These are phyloP conservation scores for Ferdinandea cuprea DNA, from an alignment of 2,888 invertebrate species.

Conservation along the genomic window DNA sequence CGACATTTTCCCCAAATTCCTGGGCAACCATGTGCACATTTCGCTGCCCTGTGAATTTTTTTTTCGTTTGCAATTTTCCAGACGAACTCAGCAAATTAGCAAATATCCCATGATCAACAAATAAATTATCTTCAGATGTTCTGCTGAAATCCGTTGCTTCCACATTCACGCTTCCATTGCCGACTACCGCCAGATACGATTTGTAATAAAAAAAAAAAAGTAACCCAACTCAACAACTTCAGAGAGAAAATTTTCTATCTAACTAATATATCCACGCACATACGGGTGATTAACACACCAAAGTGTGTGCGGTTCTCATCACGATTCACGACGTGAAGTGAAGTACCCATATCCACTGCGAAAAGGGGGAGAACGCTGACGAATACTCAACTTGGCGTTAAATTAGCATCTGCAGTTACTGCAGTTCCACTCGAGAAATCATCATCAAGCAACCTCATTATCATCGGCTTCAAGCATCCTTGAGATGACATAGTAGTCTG, in stretches of 20 bases:
- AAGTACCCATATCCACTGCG: slow-evolving; percentile 34
- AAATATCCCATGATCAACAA: slow-evolving; percentile 65
- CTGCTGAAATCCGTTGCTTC: slow-evolving; percentile 23
- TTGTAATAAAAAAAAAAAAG: slow-evolving; percentile 26
- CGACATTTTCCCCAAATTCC: not conserved
- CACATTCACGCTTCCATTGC: slow-evolving; percentile 11
- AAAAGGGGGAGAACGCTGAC: slow-evolving; percentile 18
- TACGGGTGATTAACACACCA: slow-evolving; percentile 55
- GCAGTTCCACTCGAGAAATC: slow-evolving; percentile 68
- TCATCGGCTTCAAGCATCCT: slow-evolving; percentile 56
- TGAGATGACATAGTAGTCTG: slow-evolving; percentile 40
- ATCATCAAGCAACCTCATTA: slow-evolving; percentile 69
- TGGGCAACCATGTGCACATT: slow-evolving; percentile 7
- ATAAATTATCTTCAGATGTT: slow-evolving; percentile 66
- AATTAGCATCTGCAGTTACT: slow-evolving; percentile 72
- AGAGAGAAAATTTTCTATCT: slow-evolving; percentile 21
- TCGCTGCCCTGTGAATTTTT: slow-evolving; percentile 2
- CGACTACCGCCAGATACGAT: not conserved
- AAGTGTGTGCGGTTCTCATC: slow-evolving; percentile 39
- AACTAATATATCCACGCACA: slow-evolving; percentile 31
- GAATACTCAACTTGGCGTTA: slow-evolving; percentile 68
- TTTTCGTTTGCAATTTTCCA: slow-evolving; percentile 37
- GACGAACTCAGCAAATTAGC: slow-evolving; percentile 43
- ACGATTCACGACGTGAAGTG: slow-evolving; percentile 14
- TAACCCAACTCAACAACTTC: too few species aligned